phyloP scores from a whole-genome alignment of 2,888 invertebrate genomes.

The Macaria liturata region DNA sequence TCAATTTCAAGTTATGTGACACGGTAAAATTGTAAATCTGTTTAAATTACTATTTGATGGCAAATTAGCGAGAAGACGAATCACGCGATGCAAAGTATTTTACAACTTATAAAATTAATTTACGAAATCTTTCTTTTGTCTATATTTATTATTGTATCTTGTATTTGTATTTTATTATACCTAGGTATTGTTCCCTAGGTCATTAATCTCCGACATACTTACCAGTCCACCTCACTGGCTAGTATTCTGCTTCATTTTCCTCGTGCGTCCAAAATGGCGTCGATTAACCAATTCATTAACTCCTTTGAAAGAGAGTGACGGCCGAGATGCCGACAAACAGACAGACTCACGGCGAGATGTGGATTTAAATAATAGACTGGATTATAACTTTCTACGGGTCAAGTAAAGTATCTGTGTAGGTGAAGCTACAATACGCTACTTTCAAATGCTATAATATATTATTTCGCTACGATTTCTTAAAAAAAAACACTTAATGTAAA shows the following conservation, averaged over 20 bases:
- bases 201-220: slow-evolving; percentile 6
- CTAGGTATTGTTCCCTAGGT: neutral
- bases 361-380: slow-evolving; percentile 62
- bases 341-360: slow-evolving; percentile 33
- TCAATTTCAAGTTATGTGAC: too few species aligned
- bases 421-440: slow-evolving; percentile 14
- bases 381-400: slow-evolving; percentile 61
- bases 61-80: too few species aligned
- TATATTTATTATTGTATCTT: too few species aligned
- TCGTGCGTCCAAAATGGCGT: slow-evolving; percentile 16
- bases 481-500: too few species aligned
- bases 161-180: too few species aligned
- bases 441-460: too few species aligned
- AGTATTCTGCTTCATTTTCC: slow-evolving; percentile 17
- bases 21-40: too few species aligned
- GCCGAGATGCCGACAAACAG: slow-evolving; percentile 33
- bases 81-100: too few species aligned
- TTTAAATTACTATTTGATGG: too few species aligned
- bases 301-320: slow-evolving; percentile 28
- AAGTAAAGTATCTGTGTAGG: slow-evolving; percentile 10
- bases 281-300: slow-evolving; percentile 32
- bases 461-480: too few species aligned
- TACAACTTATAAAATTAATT: too few species aligned
- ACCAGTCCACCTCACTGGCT: slow-evolving; percentile 3
- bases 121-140: too few species aligned